These are phyloP conservation scores for Heteromyza rotundicornis DNA, from an alignment of 2,888 invertebrate species.

Conservation along the genomic window DNA sequence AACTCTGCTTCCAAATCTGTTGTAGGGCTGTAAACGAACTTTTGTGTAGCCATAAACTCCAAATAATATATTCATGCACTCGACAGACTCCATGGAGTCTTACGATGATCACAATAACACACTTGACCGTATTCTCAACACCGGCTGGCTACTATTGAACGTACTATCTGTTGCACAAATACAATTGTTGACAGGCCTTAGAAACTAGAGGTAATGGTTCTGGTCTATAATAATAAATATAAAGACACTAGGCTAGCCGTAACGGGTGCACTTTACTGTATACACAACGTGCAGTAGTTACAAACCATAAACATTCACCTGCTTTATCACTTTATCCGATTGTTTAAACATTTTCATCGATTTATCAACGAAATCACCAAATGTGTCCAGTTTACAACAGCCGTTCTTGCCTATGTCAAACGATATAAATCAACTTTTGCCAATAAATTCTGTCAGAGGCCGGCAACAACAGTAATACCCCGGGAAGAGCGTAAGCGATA, in stretches of 20 bases:
- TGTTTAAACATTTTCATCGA: constrained; percentile 12
- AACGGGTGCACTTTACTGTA: constrained; percentile 5
- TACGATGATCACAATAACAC: no score
- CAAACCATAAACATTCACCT: constrained; percentile 8
- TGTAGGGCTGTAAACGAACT: no score
- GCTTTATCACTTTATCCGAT: constrained; percentile 29
- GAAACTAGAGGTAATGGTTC: no score
- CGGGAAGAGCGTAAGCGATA: background rate
- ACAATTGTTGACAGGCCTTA: no score
- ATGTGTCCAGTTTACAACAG: constrained; percentile 26
- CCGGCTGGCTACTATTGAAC: no score
- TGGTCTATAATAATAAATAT: constrained; percentile 16
- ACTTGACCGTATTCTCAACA: no score
- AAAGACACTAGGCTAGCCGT: constrained; percentile 4
- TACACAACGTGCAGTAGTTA: constrained; percentile 4
- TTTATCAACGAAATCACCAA: constrained; percentile 25
- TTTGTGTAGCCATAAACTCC: no score
- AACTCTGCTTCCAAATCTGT: no score
- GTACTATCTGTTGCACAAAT: no score
- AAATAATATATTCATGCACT: no score
- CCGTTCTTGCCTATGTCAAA: constrained; percentile 17
- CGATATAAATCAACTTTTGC: constrained; percentile 50
- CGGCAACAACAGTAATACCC: constrained; percentile 17
- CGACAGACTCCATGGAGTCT: no score
- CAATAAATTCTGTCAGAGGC: constrained; percentile 29